Conservation (phyloP, 2,797 vertebrate genomes). For the Trichosurus vulpecula region DNA sequence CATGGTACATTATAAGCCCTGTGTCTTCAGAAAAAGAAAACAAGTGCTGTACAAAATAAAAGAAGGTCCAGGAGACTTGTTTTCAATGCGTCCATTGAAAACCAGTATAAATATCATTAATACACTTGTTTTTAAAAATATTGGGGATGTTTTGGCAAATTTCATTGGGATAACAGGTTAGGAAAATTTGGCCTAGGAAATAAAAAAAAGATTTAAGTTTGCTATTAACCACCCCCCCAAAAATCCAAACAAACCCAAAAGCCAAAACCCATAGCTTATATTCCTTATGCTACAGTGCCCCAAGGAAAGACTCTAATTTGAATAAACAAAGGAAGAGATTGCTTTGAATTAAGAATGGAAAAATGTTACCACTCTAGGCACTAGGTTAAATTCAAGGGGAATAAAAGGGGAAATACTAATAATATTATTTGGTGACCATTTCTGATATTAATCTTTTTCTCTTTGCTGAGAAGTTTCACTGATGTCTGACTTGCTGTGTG, state of each 20-base stretch:
- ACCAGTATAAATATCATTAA: not conserved
- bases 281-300: not conserved
- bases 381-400: not conserved
- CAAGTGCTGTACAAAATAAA: not conserved
- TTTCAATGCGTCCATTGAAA: not conserved
- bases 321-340: not conserved
- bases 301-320: not conserved
- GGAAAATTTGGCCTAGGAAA: constrained; percentile 2
- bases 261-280: constrained; percentile 4
- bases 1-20: not conserved
- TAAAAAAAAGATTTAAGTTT: constrained; percentile 16
- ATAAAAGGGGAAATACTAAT: constrained; percentile 17
- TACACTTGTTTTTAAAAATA: not conserved
- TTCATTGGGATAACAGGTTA: constrained; percentile 15
- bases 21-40: not conserved
- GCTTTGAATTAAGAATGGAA: not conserved
- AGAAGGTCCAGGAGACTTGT: not conserved
- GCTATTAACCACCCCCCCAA: not conserved
- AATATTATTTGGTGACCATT: constrained; percentile 6
- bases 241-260: not conserved
- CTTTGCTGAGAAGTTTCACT: not conserved
- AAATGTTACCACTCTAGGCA: not conserved
- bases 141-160: not conserved
- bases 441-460: not conserved
- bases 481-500: not conserved